These are phyloP conservation scores for Heliconius ismenius DNA, from an alignment of 2,888 invertebrate genomes.

Conservation along the genomic window DNA sequence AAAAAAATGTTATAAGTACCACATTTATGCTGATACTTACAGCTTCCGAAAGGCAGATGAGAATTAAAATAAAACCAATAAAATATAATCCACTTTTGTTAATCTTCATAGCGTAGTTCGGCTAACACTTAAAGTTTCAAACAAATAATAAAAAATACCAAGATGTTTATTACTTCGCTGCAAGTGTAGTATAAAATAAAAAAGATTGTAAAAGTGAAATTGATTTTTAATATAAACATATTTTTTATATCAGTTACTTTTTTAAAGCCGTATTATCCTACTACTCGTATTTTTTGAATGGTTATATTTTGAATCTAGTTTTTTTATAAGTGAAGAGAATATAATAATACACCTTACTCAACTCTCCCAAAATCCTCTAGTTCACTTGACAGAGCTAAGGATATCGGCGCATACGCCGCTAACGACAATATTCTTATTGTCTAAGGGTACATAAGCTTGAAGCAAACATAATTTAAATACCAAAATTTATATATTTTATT, in stretches of 20 bases:
- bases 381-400: not conserved
- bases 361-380: not conserved
- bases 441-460: not conserved
- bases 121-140: not conserved
- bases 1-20: not conserved
- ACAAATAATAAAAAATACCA: not conserved
- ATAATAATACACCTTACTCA: not conserved
- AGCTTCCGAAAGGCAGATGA: constrained; percentile 50
- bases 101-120: constrained; percentile 34
- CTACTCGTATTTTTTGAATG: not conserved
- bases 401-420: not conserved
- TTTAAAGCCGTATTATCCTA: not conserved
- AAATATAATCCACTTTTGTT: constrained; percentile 32
- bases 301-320: not conserved
- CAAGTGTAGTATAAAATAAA: not conserved
- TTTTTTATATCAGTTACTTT: not conserved
- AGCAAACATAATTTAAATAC: not conserved
- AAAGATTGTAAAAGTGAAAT: not conserved
- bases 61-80: constrained; percentile 42
- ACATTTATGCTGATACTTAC: constrained; percentile 52
- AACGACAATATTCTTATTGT: not conserved
- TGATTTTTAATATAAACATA: constrained; percentile 2
- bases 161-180: not conserved
- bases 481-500: too few species aligned
- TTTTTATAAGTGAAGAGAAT: not conserved